These are phyloP conservation scores for Apteryx mantelli DNA, from an alignment of 2,113 vertebrate species.

Conservation along the genomic window DNA sequence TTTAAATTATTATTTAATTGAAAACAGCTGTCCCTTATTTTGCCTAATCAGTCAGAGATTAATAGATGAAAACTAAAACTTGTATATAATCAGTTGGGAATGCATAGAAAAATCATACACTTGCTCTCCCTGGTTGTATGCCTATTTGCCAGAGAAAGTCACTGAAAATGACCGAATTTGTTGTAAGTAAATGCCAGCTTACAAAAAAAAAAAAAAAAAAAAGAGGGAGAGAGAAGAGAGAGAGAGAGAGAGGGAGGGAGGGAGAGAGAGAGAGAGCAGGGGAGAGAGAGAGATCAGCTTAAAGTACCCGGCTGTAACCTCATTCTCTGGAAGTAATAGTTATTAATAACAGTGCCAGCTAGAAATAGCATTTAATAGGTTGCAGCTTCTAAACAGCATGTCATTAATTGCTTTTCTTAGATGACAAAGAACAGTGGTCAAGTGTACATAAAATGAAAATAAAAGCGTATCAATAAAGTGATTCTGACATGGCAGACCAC, in stretches of 20 bases:
- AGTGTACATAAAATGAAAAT: neutral
- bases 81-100: neutral
- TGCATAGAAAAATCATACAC: neutral
- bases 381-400: neutral
- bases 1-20: neutral
- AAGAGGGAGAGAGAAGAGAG: neutral
- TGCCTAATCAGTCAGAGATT: neutral
- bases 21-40: neutral
- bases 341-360: neutral
- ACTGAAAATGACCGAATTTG: no score
- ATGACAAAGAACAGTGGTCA: neutral
- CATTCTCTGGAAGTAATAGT: neutral
- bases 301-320: neutral
- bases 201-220: neutral
- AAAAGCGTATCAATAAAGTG: neutral
- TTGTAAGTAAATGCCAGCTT: neutral
- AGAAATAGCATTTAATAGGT: neutral
- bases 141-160: neutral
- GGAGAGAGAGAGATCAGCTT: no score
- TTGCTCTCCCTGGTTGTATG: neutral
- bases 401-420: neutral
- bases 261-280: no score
- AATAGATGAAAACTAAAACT: neutral
- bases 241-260: no score
- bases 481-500: neutral